phyloP scores from a whole-genome alignment of 2,888 invertebrate species.

The Euzetes globulus region DNA sequence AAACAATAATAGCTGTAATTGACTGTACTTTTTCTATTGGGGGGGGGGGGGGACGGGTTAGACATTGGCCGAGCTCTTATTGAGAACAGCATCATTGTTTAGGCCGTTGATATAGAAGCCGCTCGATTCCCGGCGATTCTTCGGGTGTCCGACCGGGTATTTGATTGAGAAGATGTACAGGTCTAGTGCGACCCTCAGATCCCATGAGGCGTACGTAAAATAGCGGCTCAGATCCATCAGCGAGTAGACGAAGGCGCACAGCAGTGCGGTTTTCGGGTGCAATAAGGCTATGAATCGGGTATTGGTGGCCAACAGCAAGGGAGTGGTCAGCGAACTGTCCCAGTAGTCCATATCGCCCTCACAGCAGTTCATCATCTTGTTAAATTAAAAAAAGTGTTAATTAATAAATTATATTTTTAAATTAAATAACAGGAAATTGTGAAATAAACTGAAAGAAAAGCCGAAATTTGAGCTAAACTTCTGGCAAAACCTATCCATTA shows the following conservation, averaged over 20 bases:
- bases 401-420: too few relatives aligned
- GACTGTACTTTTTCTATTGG: too few relatives aligned
- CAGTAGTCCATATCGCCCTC: conserved; percentile 40
- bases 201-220: conserved; percentile 42
- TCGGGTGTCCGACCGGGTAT: conserved; percentile 40
- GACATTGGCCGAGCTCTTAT: neutral
- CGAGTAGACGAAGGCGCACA: conserved; percentile 40
- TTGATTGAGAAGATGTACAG: conserved; percentile 39
- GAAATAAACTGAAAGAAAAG: too few relatives aligned
- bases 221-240: conserved; percentile 41
- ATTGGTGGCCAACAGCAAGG: conserved; percentile 39
- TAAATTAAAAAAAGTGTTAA: neutral
- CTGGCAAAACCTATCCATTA: too few relatives aligned
- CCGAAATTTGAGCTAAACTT: too few relatives aligned
- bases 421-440: too few relatives aligned
- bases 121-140: conserved; percentile 35
- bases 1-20: too few relatives aligned
- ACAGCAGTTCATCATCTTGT: conserved; percentile 41
- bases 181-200: conserved; percentile 40
- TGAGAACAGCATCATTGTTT: conserved; percentile 38
- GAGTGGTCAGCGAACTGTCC: conserved; percentile 39
- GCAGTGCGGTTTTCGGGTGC: conserved; percentile 39
- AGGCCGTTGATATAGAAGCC: conserved; percentile 41
- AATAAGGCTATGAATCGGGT: conserved; percentile 36
- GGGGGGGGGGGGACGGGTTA: too few relatives aligned